phyloP scores from a whole-genome alignment of 92 coral and sea anemone species.

The Virgularia gustaviana region DNA sequence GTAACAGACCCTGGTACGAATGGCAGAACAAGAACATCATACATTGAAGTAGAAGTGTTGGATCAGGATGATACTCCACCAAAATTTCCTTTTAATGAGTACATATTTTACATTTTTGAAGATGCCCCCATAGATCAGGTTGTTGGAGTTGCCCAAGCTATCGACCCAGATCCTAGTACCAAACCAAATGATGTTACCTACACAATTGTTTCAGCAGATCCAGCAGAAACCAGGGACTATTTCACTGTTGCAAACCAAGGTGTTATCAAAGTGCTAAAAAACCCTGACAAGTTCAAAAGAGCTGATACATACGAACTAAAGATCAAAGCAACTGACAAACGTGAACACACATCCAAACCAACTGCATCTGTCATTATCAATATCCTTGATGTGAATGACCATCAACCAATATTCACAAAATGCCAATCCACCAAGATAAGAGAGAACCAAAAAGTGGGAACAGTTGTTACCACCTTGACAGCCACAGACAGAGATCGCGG shows the following conservation, averaged over 20 bases:
- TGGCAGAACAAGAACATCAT: constrained; percentile 34
- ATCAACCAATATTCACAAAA: constrained; percentile 56
- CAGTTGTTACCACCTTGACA: constrained; percentile 62
- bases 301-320: constrained; percentile 51
- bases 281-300: constrained; percentile 72
- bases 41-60: constrained; percentile 14
- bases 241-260: constrained; percentile 36
- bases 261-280: constrained; percentile 67
- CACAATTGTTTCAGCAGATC: constrained; percentile 59
- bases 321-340: constrained; percentile 71
- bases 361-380: constrained; percentile 66
- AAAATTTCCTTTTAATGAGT: background rate
- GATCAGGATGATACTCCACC: constrained; percentile 34
- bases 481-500: constrained; percentile 74
- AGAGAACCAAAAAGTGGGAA: constrained; percentile 40
- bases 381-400: constrained; percentile 77
- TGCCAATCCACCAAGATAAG: background rate
- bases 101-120: constrained; percentile 17
- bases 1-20: constrained; percentile 63
- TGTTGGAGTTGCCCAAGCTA: constrained; percentile 87
- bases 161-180: constrained; percentile 41
- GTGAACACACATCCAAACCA: constrained; percentile 64
- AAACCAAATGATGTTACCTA: constrained; percentile 85
- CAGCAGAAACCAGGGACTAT: constrained; percentile 10
- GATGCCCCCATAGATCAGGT: constrained; percentile 50